Evolutionary conservation across 2,797 vertebrate species (phyloP), one percentile per base, ranked within the genome.

Genomic region (Ambastaia sidthimunki): DNA sequence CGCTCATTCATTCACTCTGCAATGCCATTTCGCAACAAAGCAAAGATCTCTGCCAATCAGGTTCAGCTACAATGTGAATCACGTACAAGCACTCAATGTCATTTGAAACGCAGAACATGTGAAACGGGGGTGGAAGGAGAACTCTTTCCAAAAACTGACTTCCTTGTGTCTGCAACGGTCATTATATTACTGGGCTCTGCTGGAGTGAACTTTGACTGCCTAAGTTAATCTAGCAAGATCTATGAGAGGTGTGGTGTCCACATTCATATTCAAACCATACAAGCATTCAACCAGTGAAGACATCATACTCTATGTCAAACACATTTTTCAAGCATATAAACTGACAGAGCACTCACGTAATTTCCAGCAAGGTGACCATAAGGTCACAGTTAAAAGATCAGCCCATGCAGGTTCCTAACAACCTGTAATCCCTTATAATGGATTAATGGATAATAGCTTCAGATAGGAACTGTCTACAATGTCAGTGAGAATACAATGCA

Each of bases 1-100:
- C 37, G 63, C 72, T 76, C 76, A 82, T 90, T 90, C 88, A 90
- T 90, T 89, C 89, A 90, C 87, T 55, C 21, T 41, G 57, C 65
- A 75, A 79, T 82, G 85, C 82, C 78, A 70, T 80, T 80, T 72
- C 48, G 67, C 21, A 78, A 83, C 80, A 74, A 44, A 19, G 41
- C 59, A 77, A 28, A 76, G 37, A 81, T 88, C 83, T 71, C 75
- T 52, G 60, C 54, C 25, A 59, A 77, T 77, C 69, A 34, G 62
- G 48, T 41, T 76, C 4, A 44, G 31, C 55, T 18, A 13, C 63
- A 60, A 68, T 28, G 19, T 48, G 68, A 54, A 47, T 63, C 65
- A 59, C 41, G 60, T 48, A 21, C 41, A 60, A 41, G n/a, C 18
- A 44, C 25, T 50, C n/a, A n/a, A n/a, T 70, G 37, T 60, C 3